A percentile compares a stretch with the other conserved stretches of the same genome.
Conservation (phyloP, 2,797 vertebrate genomes). For the Coranthus polyacanthus region DNA sequence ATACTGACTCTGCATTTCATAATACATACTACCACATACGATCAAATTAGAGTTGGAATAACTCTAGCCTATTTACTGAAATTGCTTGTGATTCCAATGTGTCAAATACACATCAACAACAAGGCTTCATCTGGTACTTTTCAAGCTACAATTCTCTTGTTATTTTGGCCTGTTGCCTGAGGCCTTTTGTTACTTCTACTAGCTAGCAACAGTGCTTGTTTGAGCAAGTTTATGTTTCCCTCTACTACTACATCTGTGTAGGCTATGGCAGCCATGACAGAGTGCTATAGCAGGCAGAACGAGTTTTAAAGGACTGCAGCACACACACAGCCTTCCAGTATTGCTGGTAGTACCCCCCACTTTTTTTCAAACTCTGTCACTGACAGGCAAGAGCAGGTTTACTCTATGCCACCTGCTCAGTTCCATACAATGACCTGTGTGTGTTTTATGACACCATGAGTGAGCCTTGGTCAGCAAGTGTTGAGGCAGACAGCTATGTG, state of each 20-base stretch:
- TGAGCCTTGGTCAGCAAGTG: slow-evolving; percentile 45
- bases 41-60: neutral
- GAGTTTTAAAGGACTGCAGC: slow-evolving; percentile 32
- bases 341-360: slow-evolving; percentile 24
- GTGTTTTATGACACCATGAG: slow-evolving; percentile 45
- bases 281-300: slow-evolving; percentile 37
- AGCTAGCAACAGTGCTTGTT: slow-evolving; percentile 59
- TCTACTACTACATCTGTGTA: slow-evolving; percentile 15
- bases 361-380: slow-evolving; percentile 37
- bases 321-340: slow-evolving; percentile 30
- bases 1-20: slow-evolving; percentile 24
- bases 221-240: slow-evolving; percentile 56
- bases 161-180: slow-evolving; percentile 42
- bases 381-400: slow-evolving; percentile 77
- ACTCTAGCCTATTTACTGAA: slow-evolving; percentile 1
- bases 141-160: slow-evolving; percentile 26
- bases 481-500: slow-evolving; percentile 16
- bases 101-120: slow-evolving; percentile 5
- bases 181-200: slow-evolving; percentile 53
- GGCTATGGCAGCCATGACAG: slow-evolving; percentile 35
- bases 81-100: slow-evolving; percentile 16
- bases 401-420: slow-evolving; percentile 67
- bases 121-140: slow-evolving; percentile 11
- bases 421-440: slow-evolving; percentile 57
- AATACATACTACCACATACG: neutral